Evolutionary conservation across 2,888 invertebrate species (phyloP).

Genomic region (Catocala fraxini): DNA sequence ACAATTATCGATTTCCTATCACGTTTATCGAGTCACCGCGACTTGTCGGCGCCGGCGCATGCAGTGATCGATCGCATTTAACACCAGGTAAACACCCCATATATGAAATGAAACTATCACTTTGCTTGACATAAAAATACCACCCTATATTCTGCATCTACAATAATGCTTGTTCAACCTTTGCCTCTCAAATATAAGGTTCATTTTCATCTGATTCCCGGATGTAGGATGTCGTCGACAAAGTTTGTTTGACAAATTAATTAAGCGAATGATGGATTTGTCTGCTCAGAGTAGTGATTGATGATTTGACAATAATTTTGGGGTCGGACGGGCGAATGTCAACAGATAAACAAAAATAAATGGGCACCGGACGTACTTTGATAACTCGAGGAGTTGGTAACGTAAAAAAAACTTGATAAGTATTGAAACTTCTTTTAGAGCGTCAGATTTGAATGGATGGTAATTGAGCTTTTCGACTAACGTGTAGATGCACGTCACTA

Average conservation of each 20-base stretch:
- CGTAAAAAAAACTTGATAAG: not conserved
- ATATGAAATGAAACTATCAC: constrained; percentile 63
- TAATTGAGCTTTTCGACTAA: no score
- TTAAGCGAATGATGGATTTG: constrained; percentile 70
- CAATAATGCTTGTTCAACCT: constrained; percentile 9
- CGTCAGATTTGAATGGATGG: no score
- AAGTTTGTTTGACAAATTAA: constrained; percentile 64
- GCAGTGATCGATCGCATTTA: constrained; percentile 62
- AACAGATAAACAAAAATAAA: constrained; percentile 51
- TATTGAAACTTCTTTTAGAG: no score
- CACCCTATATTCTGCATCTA: constrained; percentile 25
- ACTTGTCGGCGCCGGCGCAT: constrained; percentile 64
- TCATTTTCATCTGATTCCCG: constrained; percentile 30
- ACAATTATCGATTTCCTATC: constrained; percentile 43
- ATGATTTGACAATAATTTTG: constrained; percentile 74
- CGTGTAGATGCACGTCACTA: no score
- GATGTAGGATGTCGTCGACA: constrained; percentile 18
- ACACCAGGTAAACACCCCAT: constrained; percentile 64
- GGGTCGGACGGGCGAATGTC: constrained; percentile 59
- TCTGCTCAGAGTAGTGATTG: constrained; percentile 67
- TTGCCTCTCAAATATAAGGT: constrained; percentile 27
- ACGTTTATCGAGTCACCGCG: constrained; percentile 47
- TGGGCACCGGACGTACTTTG: constrained; percentile 28
- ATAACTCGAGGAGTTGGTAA: constrained; percentile 19
- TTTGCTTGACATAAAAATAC: constrained; percentile 54